Percentiles rank a stretch among this genome's conserved stretches.
Evolutionary conservation across 2,888 invertebrate species (phyloP).

Genomic region (Masnerella sp.): DNA sequence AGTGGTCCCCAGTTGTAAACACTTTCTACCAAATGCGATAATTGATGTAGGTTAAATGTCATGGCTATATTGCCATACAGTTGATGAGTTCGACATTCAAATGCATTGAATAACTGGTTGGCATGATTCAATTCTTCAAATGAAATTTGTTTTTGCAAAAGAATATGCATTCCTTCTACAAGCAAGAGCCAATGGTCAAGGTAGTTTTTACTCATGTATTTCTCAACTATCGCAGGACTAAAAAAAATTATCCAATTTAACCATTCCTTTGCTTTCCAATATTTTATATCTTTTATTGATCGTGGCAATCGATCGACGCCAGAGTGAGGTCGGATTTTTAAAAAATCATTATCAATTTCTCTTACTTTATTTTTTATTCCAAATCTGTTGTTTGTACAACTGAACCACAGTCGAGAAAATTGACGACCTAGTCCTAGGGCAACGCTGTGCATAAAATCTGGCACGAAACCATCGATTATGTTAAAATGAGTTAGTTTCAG

Average conservation of each 20-base stretch:
- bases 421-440: slow-evolving; percentile 39
- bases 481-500: slow-evolving; percentile 43
- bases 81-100: too few relatives aligned
- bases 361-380: background rate
- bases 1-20: too few relatives aligned
- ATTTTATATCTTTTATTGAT: background rate
- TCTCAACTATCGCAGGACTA: background rate
- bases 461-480: slow-evolving; percentile 41
- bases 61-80: too few relatives aligned
- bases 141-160: background rate
- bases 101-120: slow-evolving; percentile 6
- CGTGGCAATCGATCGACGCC: slow-evolving; percentile 1
- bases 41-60: too few relatives aligned
- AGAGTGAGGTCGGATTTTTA: slow-evolving; percentile 5
- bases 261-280: slow-evolving; percentile 13
- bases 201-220: background rate
- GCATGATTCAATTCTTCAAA: slow-evolving; percentile 20
- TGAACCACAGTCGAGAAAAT: slow-evolving; percentile 14
- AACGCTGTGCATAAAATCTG: slow-evolving; percentile 58
- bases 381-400: background rate
- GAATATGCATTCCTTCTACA: slow-evolving; percentile 1
- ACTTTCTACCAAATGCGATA: too few relatives aligned
- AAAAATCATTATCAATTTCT: slow-evolving; percentile 1
- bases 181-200: background rate
- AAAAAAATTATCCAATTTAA: slow-evolving; percentile 4